These are phyloP conservation scores for Trissolcus japonicus DNA, from an alignment of 2,888 invertebrate species.

Conservation along the genomic window DNA sequence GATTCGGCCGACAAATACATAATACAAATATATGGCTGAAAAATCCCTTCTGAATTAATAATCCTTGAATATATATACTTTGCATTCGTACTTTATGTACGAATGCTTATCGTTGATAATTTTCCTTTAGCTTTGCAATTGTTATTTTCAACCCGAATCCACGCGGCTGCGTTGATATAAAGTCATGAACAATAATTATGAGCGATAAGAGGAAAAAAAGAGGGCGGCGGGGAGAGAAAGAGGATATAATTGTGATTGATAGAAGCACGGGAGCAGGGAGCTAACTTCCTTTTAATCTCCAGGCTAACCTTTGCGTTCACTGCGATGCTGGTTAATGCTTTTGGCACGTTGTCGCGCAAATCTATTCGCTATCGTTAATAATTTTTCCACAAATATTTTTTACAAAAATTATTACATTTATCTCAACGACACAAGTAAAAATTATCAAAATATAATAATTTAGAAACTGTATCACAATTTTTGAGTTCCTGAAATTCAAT, in stretches of 20 bases:
- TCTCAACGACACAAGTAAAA: not conserved
- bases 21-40: not conserved
- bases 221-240: conserved; percentile 59
- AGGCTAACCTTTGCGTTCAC: conserved; percentile 73
- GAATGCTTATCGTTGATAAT: conserved; percentile 16
- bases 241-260: conserved; percentile 76
- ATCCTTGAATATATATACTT: too few relatives aligned
- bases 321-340: conserved; percentile 57
- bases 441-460: too few relatives aligned
- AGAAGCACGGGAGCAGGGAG: conserved; percentile 66
- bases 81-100: too few relatives aligned
- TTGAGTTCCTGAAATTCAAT: too few relatives aligned
- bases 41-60: not conserved
- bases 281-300: conserved; percentile 76
- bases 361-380: conserved; percentile 59
- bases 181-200: conserved; percentile 75
- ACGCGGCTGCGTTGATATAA: conserved; percentile 63
- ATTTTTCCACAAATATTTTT: not conserved
- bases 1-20: too few relatives aligned
- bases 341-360: conserved; percentile 64
- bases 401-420: not conserved
- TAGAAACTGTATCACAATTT: too few relatives aligned
- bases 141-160: conserved; percentile 37
- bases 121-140: conserved; percentile 41
- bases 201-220: conserved; percentile 70